These are phyloP conservation scores for Microtus ochrogaster DNA, from an alignment of 2,113 vertebrate genomes.

Conservation along the genomic window DNA sequence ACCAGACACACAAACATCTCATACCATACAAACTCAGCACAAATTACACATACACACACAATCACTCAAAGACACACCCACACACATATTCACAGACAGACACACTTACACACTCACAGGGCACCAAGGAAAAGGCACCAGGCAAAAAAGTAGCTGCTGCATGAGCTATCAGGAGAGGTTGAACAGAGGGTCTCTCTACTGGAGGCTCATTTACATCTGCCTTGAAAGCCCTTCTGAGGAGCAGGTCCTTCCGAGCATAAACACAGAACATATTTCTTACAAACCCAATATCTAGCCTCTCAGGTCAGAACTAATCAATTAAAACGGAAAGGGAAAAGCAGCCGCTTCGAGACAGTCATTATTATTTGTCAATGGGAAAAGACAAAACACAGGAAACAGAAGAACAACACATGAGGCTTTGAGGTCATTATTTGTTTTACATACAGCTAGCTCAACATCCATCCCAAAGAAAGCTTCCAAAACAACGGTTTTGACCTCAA, in stretches of 20 bases:
- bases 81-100: not conserved
- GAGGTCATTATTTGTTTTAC: not conserved
- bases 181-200: not conserved
- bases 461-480: not conserved
- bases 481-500: not conserved
- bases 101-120: not conserved
- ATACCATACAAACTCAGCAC: not conserved
- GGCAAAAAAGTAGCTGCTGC: not conserved
- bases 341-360: not conserved
- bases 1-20: not conserved
- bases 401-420: not conserved
- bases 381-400: not conserved
- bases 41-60: not conserved
- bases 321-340: constrained; percentile 39
- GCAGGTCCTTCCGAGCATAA: not conserved
- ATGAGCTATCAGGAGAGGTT: not conserved
- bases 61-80: not conserved
- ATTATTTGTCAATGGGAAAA: not conserved
- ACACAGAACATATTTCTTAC: not conserved
- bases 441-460: not conserved
- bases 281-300: constrained; percentile 31
- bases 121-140: not conserved
- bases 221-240: not conserved
- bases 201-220: not conserved
- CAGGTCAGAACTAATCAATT: constrained; percentile 34